Percentiles rank a stretch among this genome's conserved stretches.
phyloP scores from a whole-genome alignment of 2,888 invertebrate species.

The Spisula subtruncata region DNA sequence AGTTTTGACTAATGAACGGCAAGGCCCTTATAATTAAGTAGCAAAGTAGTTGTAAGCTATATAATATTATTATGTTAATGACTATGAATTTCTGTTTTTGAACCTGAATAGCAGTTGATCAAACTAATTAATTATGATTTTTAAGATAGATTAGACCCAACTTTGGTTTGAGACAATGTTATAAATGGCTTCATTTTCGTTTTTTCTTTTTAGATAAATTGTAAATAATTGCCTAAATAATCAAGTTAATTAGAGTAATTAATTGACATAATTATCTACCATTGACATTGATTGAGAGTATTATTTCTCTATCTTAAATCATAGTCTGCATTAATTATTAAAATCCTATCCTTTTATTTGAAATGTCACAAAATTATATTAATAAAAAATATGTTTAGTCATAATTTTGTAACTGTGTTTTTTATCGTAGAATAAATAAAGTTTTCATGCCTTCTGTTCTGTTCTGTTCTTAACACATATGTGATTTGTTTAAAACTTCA shows the following conservation, averaged over 20 bases:
- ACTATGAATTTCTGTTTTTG: background rate
- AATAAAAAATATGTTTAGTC: background rate
- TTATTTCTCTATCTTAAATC: slow-evolving; percentile 47
- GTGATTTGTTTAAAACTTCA: no score
- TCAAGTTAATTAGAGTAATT: slow-evolving; percentile 38
- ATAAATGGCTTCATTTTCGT: slow-evolving; percentile 25
- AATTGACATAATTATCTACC: slow-evolving; percentile 63
- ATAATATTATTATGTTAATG: no score
- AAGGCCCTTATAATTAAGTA: no score
- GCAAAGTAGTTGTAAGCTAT: no score
- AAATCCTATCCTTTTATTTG: background rate
- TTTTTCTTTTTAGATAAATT: slow-evolving; percentile 41
- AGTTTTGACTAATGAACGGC: no score
- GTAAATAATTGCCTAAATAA: slow-evolving; percentile 30
- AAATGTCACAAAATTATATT: slow-evolving; percentile 15
- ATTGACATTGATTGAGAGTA: slow-evolving; percentile 63
- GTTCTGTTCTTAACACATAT: no score
- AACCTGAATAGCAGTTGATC: background rate
- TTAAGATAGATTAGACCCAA: background rate
- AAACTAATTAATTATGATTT: slow-evolving; percentile 29
- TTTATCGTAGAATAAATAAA: no score
- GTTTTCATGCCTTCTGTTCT: no score
- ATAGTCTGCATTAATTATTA: slow-evolving; percentile 34
- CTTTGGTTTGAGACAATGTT: slow-evolving; percentile 2
- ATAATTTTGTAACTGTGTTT: no score